phyloP scores from a whole-genome alignment of 1,140 invertebrate genomes.

The Ptiloglossa arizonensis region DNA sequence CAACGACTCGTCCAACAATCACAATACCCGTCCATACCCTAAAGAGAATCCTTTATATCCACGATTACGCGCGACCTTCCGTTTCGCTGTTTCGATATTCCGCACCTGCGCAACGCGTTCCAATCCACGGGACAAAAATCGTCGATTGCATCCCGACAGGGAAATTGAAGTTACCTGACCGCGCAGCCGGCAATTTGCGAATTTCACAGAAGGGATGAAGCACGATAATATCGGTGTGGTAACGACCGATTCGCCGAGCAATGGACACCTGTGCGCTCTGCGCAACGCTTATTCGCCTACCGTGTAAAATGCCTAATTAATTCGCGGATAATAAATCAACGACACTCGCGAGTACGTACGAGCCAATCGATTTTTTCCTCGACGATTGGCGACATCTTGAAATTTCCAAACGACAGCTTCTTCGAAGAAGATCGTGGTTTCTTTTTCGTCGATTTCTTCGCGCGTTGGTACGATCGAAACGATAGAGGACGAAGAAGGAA shows the following conservation, averaged over 20 bases:
- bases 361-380: neutral
- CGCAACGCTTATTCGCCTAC: too few species aligned
- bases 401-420: neutral
- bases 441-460: too few species aligned
- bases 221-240: slow-evolving; percentile 17
- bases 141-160: slow-evolving; percentile 34
- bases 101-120: slow-evolving; percentile 4
- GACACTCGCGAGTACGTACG: neutral
- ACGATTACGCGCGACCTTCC: neutral
- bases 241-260: neutral
- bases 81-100: neutral
- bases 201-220: slow-evolving; percentile 31
- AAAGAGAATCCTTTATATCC: neutral
- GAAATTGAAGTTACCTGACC: slow-evolving; percentile 20
- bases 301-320: slow-evolving; percentile 17
- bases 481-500: too few species aligned
- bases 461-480: too few species aligned
- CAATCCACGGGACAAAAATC: neutral
- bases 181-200: slow-evolving; percentile 20
- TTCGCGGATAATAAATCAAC: slow-evolving; percentile 34
- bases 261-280: too few species aligned
- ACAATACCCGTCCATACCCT: too few species aligned
- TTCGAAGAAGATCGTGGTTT: slow-evolving; percentile 16
- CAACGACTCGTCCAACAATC: too few species aligned
- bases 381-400: neutral